Percentiles rank a stretch among this genome's conserved stretches.
These are phyloP conservation scores for Cheilosia pagana DNA, from an alignment of 2,888 invertebrate species.

Conservation along the genomic window DNA sequence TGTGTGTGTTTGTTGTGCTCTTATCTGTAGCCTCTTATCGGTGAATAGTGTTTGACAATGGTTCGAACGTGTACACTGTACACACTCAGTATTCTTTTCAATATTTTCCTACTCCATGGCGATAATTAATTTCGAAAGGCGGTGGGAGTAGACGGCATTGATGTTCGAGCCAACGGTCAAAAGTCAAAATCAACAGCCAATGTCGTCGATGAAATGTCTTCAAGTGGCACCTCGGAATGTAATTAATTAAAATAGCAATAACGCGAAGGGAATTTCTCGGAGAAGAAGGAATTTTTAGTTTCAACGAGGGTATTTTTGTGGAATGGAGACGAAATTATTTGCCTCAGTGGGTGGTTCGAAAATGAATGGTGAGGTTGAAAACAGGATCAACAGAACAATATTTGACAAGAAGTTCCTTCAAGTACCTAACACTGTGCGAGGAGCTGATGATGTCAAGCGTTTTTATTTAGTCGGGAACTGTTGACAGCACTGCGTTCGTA, in stretches of 20 bases:
- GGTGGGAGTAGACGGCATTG: background rate
- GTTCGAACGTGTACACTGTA: constrained; percentile 45
- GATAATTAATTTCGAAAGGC: constrained; percentile 50
- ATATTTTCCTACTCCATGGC: background rate
- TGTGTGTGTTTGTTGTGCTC: background rate
- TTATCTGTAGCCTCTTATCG: constrained; percentile 44
- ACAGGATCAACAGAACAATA: too few relatives aligned
- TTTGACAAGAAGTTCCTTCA: too few relatives aligned
- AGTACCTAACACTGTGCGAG: too few relatives aligned
- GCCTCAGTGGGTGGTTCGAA: too few relatives aligned
- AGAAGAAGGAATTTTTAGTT: background rate
- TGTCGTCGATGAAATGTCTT: constrained; percentile 47
- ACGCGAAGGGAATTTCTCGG: background rate
- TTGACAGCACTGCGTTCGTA: too few relatives aligned
- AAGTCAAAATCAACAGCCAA: constrained; percentile 15
- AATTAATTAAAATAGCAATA: constrained; percentile 53
- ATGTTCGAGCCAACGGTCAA: constrained; percentile 31
- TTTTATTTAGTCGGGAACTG: too few relatives aligned
- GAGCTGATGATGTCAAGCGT: too few relatives aligned
- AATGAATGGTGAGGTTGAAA: too few relatives aligned
- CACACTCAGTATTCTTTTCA: background rate
- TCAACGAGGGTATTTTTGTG: constrained; percentile 5
- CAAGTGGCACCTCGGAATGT: constrained; percentile 39
- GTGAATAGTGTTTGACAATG: constrained; percentile 35
- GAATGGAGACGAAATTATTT: too few relatives aligned